Evolutionary conservation across 2,113 vertebrate genomes (phyloP).

Genomic region (Phyllostomus discolor): DNA sequence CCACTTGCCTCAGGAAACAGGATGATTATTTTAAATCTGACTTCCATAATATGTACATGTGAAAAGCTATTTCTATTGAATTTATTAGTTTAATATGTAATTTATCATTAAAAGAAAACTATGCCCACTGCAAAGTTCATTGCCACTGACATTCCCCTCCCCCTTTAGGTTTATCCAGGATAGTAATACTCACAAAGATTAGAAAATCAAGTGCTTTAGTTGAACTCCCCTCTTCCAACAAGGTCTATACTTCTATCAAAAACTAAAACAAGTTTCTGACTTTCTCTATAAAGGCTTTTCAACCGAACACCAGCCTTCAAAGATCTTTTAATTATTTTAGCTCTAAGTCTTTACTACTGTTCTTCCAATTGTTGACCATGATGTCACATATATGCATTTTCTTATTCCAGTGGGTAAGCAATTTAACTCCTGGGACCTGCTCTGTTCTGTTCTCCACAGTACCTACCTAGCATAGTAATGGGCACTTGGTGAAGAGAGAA

Average conservation of each 20-base stretch:
- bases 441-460: not conserved
- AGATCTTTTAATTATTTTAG: slow-evolving; percentile 21
- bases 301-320: not conserved
- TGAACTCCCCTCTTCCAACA: not conserved
- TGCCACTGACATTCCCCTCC: not conserved
- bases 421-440: not conserved
- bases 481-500: not conserved
- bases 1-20: not conserved
- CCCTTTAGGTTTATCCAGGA: not conserved
- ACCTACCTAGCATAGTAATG: not conserved
- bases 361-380: not conserved
- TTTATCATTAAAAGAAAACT: not conserved
- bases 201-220: not conserved
- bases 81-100: slow-evolving; percentile 41
- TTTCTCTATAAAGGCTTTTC: slow-evolving; percentile 6
- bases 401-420: not conserved
- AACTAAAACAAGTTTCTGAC: slow-evolving; percentile 25
- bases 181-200: not conserved
- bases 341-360: not conserved
- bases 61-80: slow-evolving; percentile 1
- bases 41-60: not conserved
- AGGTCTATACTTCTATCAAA: not conserved
- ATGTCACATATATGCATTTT: not conserved
- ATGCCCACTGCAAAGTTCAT: not conserved
- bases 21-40: slow-evolving; percentile 35